phyloP scores from a whole-genome alignment of 2,888 invertebrate genomes.

The Neuroscelio doddi region DNA sequence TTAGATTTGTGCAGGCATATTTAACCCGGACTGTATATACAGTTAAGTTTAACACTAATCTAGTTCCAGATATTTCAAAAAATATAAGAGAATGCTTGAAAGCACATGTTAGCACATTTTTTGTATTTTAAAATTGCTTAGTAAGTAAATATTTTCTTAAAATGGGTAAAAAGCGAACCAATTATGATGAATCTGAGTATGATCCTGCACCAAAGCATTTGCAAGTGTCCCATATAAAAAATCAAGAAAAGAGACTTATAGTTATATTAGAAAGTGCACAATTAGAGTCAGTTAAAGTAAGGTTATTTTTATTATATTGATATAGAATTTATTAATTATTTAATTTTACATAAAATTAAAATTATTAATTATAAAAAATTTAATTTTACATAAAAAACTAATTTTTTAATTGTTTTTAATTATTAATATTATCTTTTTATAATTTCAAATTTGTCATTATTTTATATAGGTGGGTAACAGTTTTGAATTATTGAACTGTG shows the following conservation, averaged over 20 bases:
- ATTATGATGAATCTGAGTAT: conserved; percentile 77
- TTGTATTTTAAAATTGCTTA: too few species aligned
- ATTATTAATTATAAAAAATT: conserved; percentile 6
- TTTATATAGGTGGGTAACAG: conserved; percentile 82
- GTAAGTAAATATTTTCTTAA: too few species aligned
- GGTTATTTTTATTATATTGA: conserved; percentile 21
- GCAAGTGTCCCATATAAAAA: conserved; percentile 83
- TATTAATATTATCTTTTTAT: conserved; percentile 7
- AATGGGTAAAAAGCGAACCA: conserved; percentile 76
- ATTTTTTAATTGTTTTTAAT: neutral
- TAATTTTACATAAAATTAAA: too few species aligned
- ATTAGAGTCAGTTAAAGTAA: conserved; percentile 95
- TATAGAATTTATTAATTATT: too few species aligned
- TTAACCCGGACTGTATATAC: too few species aligned
- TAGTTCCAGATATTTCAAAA: too few species aligned
- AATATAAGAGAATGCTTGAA: too few species aligned
- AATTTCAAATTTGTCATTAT: conserved; percentile 2
- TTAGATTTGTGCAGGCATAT: too few species aligned
- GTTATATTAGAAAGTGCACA: conserved; percentile 95
- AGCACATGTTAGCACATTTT: too few species aligned
- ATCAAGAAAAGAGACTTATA: conserved; percentile 92
- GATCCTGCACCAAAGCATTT: conserved; percentile 86
- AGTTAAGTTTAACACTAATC: too few species aligned
- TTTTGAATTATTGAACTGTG: conserved; percentile 94
- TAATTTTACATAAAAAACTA: too few species aligned